Evolutionary conservation across 2,888 invertebrate genomes (phyloP).

Genomic region (Lochmaea crataegi): DNA sequence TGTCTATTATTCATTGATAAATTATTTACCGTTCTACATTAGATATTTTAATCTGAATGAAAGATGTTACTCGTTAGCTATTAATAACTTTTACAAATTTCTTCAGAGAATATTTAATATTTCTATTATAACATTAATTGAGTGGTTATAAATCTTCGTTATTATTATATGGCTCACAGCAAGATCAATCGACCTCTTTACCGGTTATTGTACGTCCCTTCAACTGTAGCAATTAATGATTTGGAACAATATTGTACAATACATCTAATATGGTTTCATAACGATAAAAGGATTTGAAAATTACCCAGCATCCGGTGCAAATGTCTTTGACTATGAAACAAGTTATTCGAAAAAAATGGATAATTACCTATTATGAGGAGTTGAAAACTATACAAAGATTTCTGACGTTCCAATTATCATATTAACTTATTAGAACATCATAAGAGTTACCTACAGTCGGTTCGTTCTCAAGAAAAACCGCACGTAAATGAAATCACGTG

Average conservation of each 20-base stretch:
- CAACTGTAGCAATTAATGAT: slow-evolving; percentile 12
- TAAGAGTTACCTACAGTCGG: background rate
- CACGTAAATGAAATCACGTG: no score
- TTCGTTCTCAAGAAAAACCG: no score
- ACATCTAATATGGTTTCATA: slow-evolving; percentile 22
- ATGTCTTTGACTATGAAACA: slow-evolving; percentile 5
- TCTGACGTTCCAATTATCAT: background rate
- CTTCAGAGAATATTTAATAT: background rate
- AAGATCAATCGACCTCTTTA: background rate
- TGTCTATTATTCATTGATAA: no score
- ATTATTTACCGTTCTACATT: background rate
- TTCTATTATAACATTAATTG: background rate
- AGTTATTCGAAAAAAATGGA: slow-evolving; percentile 3
- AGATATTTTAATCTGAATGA: background rate
- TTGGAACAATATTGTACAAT: slow-evolving; percentile 29
- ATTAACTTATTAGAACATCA: background rate
- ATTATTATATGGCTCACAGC: background rate
- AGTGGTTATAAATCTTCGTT: background rate
- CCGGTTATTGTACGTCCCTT: background rate
- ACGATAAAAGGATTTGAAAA: slow-evolving; percentile 21
- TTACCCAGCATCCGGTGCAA: slow-evolving; percentile 15
- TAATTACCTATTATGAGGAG: background rate
- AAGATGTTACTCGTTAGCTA: no score
- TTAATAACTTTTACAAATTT: no score
- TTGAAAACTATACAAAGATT: background rate